Evolutionary conservation across 2,797 vertebrate genomes (phyloP).

Genomic region (Balearica regulorum): DNA sequence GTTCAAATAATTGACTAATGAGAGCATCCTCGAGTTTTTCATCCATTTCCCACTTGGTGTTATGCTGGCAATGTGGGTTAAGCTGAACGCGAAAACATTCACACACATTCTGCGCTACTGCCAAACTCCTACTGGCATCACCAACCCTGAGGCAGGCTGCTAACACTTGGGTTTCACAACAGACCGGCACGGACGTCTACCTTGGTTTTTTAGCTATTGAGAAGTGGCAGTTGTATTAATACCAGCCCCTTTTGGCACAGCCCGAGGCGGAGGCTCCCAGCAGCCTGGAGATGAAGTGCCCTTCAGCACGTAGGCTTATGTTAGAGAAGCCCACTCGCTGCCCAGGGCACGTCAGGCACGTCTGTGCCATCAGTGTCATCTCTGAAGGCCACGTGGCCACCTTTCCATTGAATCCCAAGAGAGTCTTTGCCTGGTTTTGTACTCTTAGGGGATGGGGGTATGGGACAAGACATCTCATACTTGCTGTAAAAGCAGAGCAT

Average conservation of each 20-base stretch:
- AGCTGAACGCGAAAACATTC: background rate
- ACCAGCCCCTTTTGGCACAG: background rate
- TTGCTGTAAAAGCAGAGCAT: background rate
- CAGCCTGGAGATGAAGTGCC: background rate
- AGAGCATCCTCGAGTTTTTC: background rate
- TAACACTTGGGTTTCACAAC: background rate
- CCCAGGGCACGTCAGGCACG: background rate
- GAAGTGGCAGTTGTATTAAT: background rate
- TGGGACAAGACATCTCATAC: background rate
- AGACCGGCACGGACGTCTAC: background rate
- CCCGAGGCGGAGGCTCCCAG: background rate
- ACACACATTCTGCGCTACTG: background rate
- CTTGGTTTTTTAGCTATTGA: background rate
- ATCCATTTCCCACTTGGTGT: background rate
- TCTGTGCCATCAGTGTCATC: background rate
- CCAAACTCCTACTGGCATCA: background rate
- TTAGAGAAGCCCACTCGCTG: background rate
- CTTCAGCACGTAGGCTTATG: background rate
- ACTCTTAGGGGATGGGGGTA: background rate
- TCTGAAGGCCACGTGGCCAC: rapidly evolving
- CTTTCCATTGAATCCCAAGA: background rate
- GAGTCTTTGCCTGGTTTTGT: background rate
- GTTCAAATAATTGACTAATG: background rate
- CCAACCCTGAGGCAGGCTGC: background rate
- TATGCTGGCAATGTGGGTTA: background rate